A percentile compares a stretch with the other conserved stretches of the same genome.
Conservation (phyloP, 64 coral and sea anemone species). For the Montipora cactus region DNA sequence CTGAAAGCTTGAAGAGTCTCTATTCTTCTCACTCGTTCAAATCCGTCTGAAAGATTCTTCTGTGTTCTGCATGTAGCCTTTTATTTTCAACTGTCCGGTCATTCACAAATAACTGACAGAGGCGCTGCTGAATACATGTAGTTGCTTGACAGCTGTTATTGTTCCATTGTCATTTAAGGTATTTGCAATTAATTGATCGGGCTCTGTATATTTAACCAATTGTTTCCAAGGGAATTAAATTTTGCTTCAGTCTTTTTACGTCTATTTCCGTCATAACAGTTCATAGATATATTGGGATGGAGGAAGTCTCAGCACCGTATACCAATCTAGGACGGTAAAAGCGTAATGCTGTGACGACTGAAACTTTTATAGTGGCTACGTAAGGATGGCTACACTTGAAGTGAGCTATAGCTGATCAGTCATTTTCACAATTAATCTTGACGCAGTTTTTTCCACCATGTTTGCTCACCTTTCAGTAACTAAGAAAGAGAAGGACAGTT, state of each 20-base stretch:
- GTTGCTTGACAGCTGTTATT: conserved; percentile 28
- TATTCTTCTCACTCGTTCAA: no score
- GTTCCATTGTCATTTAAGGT: conserved; percentile 43
- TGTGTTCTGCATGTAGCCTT: not conserved
- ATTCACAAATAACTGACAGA: not conserved
- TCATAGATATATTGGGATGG: not conserved
- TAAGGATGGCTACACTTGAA: not conserved
- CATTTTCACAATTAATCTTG: not conserved
- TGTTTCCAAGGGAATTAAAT: conserved; percentile 12
- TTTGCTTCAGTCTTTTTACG: conserved; percentile 6
- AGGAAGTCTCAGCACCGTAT: not conserved
- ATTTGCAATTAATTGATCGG: conserved; percentile 48
- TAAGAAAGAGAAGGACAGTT: not conserved
- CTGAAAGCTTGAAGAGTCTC: not conserved
- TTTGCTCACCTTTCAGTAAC: conserved; percentile 35
- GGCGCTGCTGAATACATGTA: not conserved
- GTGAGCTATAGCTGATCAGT: not conserved
- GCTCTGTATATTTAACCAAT: conserved; percentile 42
- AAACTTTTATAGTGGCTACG: not conserved
- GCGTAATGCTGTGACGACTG: not conserved
- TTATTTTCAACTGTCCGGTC: not conserved
- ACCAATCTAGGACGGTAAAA: no score
- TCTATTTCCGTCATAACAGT: conserved; percentile 21
- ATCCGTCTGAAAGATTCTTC: no score
- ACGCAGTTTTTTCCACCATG: not conserved